These are phyloP conservation scores for Apocrypta bakeri DNA, from an alignment of 1,140 invertebrate species.

Conservation along the genomic window DNA sequence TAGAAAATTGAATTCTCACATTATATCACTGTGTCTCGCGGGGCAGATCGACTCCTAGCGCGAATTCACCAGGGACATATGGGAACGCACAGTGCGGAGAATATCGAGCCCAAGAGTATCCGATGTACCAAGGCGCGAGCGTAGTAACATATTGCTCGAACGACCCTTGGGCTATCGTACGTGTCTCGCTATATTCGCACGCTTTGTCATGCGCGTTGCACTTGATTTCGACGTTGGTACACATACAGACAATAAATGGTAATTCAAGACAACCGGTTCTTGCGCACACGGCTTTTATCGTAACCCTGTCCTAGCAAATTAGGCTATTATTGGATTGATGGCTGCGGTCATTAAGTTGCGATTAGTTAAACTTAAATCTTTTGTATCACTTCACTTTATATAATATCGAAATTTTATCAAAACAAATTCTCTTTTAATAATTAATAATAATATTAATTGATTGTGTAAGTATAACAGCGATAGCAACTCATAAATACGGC, in stretches of 20 bases:
- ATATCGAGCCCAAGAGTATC: conserved; percentile 66
- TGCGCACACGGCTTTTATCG: no score
- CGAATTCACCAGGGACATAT: conserved; percentile 64
- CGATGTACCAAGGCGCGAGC: conserved; percentile 53
- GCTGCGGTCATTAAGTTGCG: neutral
- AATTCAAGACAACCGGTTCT: neutral
- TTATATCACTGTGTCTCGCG: conserved; percentile 68
- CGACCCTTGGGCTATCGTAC: conserved; percentile 57
- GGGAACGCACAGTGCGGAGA: conserved; percentile 63
- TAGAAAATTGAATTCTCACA: conserved; percentile 67
- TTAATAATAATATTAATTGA: no score
- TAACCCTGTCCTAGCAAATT: neutral
- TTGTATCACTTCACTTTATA: no score
- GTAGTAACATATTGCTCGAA: conserved; percentile 69
- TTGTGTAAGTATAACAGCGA: no score
- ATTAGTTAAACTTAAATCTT: no score
- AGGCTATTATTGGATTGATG: no score
- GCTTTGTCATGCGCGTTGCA: conserved; percentile 38
- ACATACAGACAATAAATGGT: neutral
- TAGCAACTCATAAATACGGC: no score
- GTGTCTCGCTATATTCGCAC: conserved; percentile 17
- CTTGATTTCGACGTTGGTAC: conserved; percentile 42
- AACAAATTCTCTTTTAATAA: no score
- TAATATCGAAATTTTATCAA: no score
- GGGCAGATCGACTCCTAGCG: conserved; percentile 52